Base-by-base conservation (phyloP, 2,797 vertebrate species). In the Anolis apletophallus region DNA sequence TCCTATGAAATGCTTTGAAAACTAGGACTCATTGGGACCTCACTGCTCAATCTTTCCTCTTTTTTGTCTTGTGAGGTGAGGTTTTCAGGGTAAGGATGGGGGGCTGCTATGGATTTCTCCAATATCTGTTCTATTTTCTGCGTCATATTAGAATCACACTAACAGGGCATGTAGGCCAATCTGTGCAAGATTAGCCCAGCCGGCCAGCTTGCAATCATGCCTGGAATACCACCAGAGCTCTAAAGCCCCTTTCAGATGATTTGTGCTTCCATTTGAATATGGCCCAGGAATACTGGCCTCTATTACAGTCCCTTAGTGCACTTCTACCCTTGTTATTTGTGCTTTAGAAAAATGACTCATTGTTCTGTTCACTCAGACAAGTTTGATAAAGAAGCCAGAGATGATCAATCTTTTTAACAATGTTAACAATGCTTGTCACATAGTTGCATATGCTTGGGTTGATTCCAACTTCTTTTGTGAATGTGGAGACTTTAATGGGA, bases 281-380 rank as follows among this genome's bases (percentile, higher is more conserved):
- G 0, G 29, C 0, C 69, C 55, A 32, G n/a, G 50, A 0, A 69
- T 34, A 0, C 6, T 0, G 11, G 0, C 3, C 81, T 52, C 32
- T 80, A 0, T 0, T 68, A 10, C 9, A 79, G 40, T 10, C 71
- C 23, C 83, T 67, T 3, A 3, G 0, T 1, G 23, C 10, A 0
- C 73, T 86, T 54, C 34, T 72, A 34, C 21, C 34, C 8, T 32
- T 40, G 23, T 0, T 5, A 1, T 14, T 87, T 57, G 64, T 13
- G 0, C 14, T 64, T 46, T 16, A 3, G 26, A 46, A 5, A 83
- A 83, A 52, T 7, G 10, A 3, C 0, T 19, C 9, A 4, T 1
- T 80, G 61, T 7, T 50, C 67, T 87, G 26, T 21, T 89, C 79
- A 40, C 32, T 89, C 79, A 54, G 69, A 68, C 8, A 75, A 26